Conservation (phyloP, 2,888 invertebrate species). For the Deroplatys truncata region DNA sequence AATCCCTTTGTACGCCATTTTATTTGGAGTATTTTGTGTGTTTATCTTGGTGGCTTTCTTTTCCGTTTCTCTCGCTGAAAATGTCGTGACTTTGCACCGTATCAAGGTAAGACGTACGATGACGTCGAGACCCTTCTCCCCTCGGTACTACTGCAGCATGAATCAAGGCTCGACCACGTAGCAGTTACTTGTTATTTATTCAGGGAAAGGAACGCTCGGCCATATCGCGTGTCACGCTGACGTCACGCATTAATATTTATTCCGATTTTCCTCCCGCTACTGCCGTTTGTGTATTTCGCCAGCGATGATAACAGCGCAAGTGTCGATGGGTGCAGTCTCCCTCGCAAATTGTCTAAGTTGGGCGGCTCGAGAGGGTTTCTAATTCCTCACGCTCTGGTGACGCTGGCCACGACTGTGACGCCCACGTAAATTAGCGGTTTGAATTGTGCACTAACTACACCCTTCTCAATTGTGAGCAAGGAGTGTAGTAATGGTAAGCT, state of each 20-base stretch:
- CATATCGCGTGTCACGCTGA: background rate
- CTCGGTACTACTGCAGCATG: background rate
- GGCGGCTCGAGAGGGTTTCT: too few species aligned
- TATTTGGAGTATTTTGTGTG: too few species aligned
- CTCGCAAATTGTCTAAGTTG: too few species aligned
- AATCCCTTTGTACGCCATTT: background rate
- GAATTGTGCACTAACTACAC: too few species aligned
- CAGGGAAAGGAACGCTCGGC: background rate
- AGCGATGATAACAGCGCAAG: background rate
- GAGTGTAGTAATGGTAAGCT: too few species aligned
- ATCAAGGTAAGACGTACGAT: background rate
- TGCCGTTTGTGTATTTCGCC: background rate
- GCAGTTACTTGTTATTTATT: constrained; percentile 5
- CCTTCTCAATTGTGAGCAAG: too few species aligned
- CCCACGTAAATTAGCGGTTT: too few species aligned
- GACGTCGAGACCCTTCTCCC: background rate
- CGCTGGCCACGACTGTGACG: too few species aligned
- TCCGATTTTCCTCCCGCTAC: background rate
- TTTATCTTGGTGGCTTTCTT: background rate
- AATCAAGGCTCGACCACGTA: constrained; percentile 3
- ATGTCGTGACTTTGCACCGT: background rate
- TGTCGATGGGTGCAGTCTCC: background rate
- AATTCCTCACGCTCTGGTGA: too few species aligned
- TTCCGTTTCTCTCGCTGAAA: background rate
- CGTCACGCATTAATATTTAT: background rate